Percentiles rank a stretch among this genome's conserved stretches.
phyloP scores from a whole-genome alignment of 1,140 invertebrate genomes.

The Drosophila subobscura region DNA sequence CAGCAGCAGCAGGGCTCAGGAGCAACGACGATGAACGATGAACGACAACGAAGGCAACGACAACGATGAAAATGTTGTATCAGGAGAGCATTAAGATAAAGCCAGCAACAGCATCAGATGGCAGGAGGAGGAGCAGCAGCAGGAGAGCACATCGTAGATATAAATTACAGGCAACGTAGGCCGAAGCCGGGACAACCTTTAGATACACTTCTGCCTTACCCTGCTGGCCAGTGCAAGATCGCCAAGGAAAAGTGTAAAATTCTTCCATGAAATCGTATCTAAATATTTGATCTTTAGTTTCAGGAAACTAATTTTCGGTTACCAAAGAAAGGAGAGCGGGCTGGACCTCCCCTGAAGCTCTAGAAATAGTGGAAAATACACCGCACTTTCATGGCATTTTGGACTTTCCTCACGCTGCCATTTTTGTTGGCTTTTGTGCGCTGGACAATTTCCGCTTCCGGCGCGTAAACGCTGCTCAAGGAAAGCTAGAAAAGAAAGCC shows the following conservation, averaged over 20 bases:
- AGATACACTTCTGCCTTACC: too few relatives aligned
- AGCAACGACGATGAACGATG: slow-evolving; percentile 47
- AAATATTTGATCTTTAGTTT: too few relatives aligned
- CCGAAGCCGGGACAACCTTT: too few relatives aligned
- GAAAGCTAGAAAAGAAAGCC: slow-evolving; percentile 19
- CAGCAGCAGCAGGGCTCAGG: not conserved
- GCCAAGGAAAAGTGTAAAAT: too few relatives aligned
- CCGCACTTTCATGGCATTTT: not conserved
- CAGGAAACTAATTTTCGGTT: too few relatives aligned
- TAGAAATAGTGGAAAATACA: slow-evolving; percentile 74
- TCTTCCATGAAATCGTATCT: too few relatives aligned
- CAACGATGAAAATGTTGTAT: slow-evolving; percentile 73
- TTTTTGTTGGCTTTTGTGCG: slow-evolving; percentile 43
- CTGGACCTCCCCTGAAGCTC: slow-evolving; percentile 25
- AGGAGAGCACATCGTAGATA: too few relatives aligned
- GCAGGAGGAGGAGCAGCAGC: slow-evolving; percentile 58
- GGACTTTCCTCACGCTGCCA: slow-evolving; percentile 47
- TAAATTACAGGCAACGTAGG: too few relatives aligned
- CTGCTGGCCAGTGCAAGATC: too few relatives aligned
- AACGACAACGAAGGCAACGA: slow-evolving; percentile 15
- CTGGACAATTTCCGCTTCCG: slow-evolving; percentile 78
- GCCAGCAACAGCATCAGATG: slow-evolving; percentile 69
- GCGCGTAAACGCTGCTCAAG: slow-evolving; percentile 64
- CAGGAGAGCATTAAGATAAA: slow-evolving; percentile 79
- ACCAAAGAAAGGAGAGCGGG: not conserved